Evolutionary conservation across 2,797 vertebrate species (phyloP).

Genomic region (Tragelaphus oryx): DNA sequence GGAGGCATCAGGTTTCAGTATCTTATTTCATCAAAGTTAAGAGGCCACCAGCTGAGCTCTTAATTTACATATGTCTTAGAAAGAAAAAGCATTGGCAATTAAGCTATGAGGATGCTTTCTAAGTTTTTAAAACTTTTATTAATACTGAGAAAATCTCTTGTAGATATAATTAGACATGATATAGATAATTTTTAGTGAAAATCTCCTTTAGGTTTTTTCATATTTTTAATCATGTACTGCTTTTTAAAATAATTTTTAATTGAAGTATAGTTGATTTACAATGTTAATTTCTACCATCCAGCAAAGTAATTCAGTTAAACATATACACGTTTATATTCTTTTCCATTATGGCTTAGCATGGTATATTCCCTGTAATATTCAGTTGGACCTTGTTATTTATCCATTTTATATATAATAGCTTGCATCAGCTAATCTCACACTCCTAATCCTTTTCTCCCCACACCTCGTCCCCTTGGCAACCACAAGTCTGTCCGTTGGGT

Average conservation of each 20-base stretch:
- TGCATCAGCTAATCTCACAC: not conserved
- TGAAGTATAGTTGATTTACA: not conserved
- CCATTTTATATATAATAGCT: not conserved
- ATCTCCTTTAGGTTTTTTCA: not conserved
- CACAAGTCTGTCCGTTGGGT: not conserved
- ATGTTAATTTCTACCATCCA: not conserved
- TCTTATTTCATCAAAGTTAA: not conserved
- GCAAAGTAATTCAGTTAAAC: not conserved
- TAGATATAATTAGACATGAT: not conserved
- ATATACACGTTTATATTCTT: fast-evolving
- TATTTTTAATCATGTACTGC: not conserved
- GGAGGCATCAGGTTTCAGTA: not conserved
- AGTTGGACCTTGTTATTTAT: not conserved
- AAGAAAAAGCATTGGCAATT: not conserved
- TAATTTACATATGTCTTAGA: not conserved
- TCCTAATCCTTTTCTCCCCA: not conserved
- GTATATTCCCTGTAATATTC: not conserved
- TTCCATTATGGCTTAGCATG: not conserved
- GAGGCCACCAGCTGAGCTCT: not conserved
- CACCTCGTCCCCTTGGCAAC: not conserved
- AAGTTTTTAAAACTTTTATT: not conserved
- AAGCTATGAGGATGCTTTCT: not conserved
- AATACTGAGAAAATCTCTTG: constrained; percentile 12
- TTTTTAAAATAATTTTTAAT: not conserved
- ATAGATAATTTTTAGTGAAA: not conserved